These are phyloP conservation scores for Capitella teleta DNA, from an alignment of 1,140 invertebrate genomes.

Conservation along the genomic window DNA sequence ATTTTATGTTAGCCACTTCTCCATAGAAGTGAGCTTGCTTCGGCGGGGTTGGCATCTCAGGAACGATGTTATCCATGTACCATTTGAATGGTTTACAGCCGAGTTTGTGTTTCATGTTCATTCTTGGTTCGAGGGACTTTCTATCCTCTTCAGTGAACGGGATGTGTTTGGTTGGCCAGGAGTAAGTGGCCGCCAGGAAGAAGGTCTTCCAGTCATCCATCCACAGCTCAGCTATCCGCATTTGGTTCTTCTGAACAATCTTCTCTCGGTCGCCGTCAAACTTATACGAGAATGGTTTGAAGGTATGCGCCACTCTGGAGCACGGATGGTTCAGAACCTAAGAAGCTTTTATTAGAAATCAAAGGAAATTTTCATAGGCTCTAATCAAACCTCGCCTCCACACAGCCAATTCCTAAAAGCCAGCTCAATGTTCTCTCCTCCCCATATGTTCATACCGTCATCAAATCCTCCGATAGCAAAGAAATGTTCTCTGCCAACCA, in stretches of 20 bases:
- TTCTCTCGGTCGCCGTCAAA: conserved; percentile 20
- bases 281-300: conserved; percentile 47
- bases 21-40: conserved; percentile 11
- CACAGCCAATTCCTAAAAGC: conserved; percentile 97
- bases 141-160: conserved; percentile 5
- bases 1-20: conserved; percentile 13
- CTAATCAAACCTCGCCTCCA: conserved; percentile 14
- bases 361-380: no score
- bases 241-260: conserved; percentile 39
- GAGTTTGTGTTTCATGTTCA: conserved; percentile 9
- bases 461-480: conserved; percentile 88
- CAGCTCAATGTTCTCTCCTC: conserved; percentile 89
- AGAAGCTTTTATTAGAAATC: no score
- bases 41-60: conserved; percentile 13
- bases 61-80: conserved; percentile 13
- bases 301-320: conserved; percentile 92
- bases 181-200: conserved; percentile 18
- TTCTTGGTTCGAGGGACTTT: conserved; percentile 6
- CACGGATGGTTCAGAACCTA: conserved; percentile 85
- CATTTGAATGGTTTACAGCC: conserved; percentile 10
- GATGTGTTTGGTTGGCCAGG: conserved; percentile 10
- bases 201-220: conserved; percentile 86
- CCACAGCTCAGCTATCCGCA: conserved; percentile 47
- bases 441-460: conserved; percentile 95
- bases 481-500: conserved; percentile 23